A percentile compares a stretch with the other conserved stretches of the same genome.
Conservation (phyloP, 2,888 invertebrate species). For the Sinodicranocentrus sp. region DNA sequence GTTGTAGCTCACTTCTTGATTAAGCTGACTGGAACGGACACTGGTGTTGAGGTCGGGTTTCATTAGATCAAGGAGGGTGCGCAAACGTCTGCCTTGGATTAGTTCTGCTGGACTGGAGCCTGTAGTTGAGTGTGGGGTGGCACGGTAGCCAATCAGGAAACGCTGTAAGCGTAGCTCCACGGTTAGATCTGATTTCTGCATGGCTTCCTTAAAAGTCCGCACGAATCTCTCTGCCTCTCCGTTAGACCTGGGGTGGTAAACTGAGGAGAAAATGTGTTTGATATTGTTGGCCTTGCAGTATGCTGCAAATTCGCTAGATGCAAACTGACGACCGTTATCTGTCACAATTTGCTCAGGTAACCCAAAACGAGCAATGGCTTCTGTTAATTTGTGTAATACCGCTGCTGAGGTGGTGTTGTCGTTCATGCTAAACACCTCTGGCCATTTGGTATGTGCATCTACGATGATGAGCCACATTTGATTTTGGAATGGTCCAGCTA, state of each 20-base stretch:
- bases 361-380: background rate
- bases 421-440: slow-evolving; percentile 53
- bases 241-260: slow-evolving; percentile 53
- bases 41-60: slow-evolving; percentile 1
- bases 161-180: background rate
- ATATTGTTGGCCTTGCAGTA: slow-evolving; percentile 36
- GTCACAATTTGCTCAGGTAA: slow-evolving; percentile 50
- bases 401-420: slow-evolving; percentile 15
- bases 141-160: slow-evolving; percentile 42
- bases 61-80: slow-evolving; percentile 34
- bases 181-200: background rate
- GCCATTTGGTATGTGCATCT: slow-evolving; percentile 69
- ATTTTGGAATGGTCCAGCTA: slow-evolving; percentile 61
- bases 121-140: slow-evolving; percentile 57
- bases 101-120: slow-evolving; percentile 46
- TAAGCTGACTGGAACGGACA: slow-evolving; percentile 11
- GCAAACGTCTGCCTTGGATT: slow-evolving; percentile 10
- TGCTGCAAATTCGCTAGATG: slow-evolving; percentile 32
- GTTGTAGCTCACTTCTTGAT: slow-evolving; percentile 41
- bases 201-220: slow-evolving; percentile 45
- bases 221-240: slow-evolving; percentile 62
- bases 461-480: slow-evolving; percentile 58
- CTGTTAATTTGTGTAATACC: background rate
- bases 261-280: slow-evolving; percentile 30
- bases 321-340: slow-evolving; percentile 56